phyloP scores from a whole-genome alignment of 1,140 invertebrate species.

The Muscidifurax raptorellus region DNA sequence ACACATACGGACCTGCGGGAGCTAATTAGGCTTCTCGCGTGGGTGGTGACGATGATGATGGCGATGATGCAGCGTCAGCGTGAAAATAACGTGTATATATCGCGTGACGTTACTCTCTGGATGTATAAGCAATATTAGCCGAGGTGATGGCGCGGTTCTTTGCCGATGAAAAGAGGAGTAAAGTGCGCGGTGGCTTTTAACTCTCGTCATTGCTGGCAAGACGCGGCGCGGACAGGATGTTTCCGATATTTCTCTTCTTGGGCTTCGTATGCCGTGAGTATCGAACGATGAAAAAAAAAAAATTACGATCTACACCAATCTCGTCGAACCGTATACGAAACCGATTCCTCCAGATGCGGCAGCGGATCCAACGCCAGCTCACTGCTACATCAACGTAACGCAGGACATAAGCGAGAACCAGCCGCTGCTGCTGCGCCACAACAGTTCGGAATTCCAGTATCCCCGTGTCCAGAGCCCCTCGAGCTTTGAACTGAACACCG shows the following conservation, averaged over 20 bases:
- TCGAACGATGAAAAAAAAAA: too few species aligned
- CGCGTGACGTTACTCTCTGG: neutral
- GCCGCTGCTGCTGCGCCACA: neutral
- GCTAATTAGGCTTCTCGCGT: neutral
- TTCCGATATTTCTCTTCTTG: neutral
- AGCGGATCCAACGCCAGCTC: neutral
- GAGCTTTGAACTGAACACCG: neutral
- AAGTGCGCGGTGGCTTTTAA: neutral
- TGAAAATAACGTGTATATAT: neutral
- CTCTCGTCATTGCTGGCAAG: neutral
- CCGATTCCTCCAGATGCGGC: neutral
- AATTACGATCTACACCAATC: too few species aligned
- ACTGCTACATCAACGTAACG: conserved; percentile 13
- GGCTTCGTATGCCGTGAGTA: neutral
- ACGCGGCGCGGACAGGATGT: neutral
- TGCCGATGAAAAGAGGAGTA: neutral
- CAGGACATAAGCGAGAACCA: neutral
- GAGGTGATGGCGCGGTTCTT: neutral
- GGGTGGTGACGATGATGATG: neutral
- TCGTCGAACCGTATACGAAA: too few species aligned
- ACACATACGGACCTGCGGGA: neutral
- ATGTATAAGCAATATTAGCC: neutral
- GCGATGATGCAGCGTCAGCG: neutral
- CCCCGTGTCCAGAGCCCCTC: conserved; percentile 4
- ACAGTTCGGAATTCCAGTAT: neutral